Evolutionary conservation across 2,113 vertebrate species (phyloP).

Genomic region (Morone chrysops): DNA sequence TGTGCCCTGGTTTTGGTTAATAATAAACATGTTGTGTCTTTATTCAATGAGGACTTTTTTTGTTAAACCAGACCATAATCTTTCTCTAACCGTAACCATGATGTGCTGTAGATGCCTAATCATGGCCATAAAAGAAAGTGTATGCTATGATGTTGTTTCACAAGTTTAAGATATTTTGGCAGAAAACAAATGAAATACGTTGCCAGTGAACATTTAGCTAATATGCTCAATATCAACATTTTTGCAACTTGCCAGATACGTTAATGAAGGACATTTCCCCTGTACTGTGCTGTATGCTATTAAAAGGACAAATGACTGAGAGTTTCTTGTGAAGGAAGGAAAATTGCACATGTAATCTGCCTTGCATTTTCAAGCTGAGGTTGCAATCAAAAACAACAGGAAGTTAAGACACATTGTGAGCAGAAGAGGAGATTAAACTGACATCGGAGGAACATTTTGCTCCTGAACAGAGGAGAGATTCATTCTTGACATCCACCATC

Average conservation of each 20-base stretch:
- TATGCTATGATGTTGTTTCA: background rate
- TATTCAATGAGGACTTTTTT: background rate
- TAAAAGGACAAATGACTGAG: background rate
- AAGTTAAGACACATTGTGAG: background rate
- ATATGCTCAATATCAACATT: background rate
- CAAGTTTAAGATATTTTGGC: background rate
- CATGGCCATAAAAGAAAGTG: too few relatives aligned
- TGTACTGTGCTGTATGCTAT: too few relatives aligned
- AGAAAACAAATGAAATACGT: background rate
- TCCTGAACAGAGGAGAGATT: background rate
- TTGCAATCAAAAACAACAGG: conserved; percentile 10
- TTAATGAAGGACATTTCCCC: too few relatives aligned
- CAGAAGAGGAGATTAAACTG: background rate
- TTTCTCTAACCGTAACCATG: too few relatives aligned
- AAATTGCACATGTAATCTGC: conserved; percentile 1
- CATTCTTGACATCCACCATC: background rate
- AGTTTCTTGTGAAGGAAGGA: background rate
- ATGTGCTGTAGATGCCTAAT: too few relatives aligned
- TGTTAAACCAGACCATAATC: too few relatives aligned
- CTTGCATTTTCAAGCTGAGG: background rate
- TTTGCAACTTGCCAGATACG: background rate
- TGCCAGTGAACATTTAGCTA: background rate
- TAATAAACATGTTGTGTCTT: background rate
- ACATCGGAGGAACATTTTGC: background rate
- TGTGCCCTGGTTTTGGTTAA: background rate